These are phyloP conservation scores for Agrochola lychnidis DNA, from an alignment of 2,888 invertebrate species.

Conservation along the genomic window DNA sequence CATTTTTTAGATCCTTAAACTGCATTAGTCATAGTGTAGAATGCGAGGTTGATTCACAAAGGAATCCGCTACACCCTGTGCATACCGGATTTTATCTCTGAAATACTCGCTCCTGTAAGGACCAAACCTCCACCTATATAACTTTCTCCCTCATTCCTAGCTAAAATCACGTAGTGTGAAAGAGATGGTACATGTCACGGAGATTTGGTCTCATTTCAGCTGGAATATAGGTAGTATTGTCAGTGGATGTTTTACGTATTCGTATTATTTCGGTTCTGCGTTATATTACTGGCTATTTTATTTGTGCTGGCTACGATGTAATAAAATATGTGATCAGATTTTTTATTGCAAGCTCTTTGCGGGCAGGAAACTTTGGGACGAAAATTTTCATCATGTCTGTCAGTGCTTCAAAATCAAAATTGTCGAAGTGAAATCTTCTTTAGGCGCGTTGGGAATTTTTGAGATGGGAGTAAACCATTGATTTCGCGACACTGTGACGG, in stretches of 20 bases:
- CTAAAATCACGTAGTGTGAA: slow-evolving; percentile 16
- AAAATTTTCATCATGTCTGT: background rate
- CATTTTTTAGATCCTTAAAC: slow-evolving; percentile 49
- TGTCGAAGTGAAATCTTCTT: background rate
- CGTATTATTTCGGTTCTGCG: slow-evolving; percentile 28
- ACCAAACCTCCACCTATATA: slow-evolving; percentile 36
- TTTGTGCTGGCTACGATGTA: slow-evolving; percentile 7
- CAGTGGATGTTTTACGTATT: slow-evolving; percentile 39
- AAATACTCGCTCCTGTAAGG: slow-evolving; percentile 47
- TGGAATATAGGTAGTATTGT: slow-evolving; percentile 31
- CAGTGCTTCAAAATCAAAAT: background rate
- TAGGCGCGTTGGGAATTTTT: too few species aligned
- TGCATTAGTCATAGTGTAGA: slow-evolving; percentile 63
- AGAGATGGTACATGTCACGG: slow-evolving; percentile 38
- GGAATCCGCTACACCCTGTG: slow-evolving; percentile 55
- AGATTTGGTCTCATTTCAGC: slow-evolving; percentile 53
- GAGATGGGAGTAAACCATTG: too few species aligned
- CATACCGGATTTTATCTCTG: slow-evolving; percentile 65
- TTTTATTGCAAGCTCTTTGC: slow-evolving; percentile 3
- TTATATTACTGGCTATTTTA: slow-evolving; percentile 29
- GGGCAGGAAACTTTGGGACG: background rate
- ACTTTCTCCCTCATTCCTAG: slow-evolving; percentile 40
- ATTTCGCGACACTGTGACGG: too few species aligned
- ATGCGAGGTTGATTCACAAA: slow-evolving; percentile 61
- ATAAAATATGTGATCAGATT: slow-evolving; percentile 11